Evolutionary conservation across 92 coral and sea anemone species (phyloP), one percentile per base, ranked within the genome.

Genomic region (Palythoa grandiflora): DNA sequence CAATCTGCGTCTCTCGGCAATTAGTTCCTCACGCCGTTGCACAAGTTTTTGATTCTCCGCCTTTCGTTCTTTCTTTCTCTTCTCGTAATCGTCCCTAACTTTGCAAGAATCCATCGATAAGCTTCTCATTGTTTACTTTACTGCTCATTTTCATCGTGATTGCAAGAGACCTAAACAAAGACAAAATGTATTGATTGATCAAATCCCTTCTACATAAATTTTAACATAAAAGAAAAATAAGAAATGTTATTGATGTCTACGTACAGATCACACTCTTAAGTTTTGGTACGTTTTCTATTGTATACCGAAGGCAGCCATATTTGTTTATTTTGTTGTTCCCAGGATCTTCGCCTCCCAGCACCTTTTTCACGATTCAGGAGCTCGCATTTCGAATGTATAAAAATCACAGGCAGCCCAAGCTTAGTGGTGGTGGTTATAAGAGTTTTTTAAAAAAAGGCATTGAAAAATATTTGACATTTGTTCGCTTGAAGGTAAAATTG

Each of bases 21-120:
- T 92, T 57, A 95, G 71, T 73, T 86, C 88, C 68, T 93, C 87
- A 40, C 98, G 94, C 80, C 92, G 87, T 66, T 91, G 91, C 39
- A 93, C 89, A 61, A 95, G 94, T 55, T 60, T 90, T 35, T 60
- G 80, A 70, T 89, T 91, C 59, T 95, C 91, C 38, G 78, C 90
- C 13, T 89, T 65, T 11, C 93, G 92, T 16, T 77, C 84, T n/a
- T 28, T 57, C 73, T 89, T 92, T 73, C 88, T 83, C 17, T 36
- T 73, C 60, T 92, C 90, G 71, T 89, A 75, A 4, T 87, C 84
- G 57, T 86, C 89, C 53, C 73, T 86, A 73, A 14, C 79, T 84
- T 60, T 75, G 80, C 36, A 8, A 6, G 74, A 53, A 36, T 12
- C 48, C 83, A 77, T 37, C 35, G 63, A 35, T 10, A 6, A 17